phyloP scores from a whole-genome alignment of 1,140 invertebrate species.

The Nasonia longicornis region DNA sequence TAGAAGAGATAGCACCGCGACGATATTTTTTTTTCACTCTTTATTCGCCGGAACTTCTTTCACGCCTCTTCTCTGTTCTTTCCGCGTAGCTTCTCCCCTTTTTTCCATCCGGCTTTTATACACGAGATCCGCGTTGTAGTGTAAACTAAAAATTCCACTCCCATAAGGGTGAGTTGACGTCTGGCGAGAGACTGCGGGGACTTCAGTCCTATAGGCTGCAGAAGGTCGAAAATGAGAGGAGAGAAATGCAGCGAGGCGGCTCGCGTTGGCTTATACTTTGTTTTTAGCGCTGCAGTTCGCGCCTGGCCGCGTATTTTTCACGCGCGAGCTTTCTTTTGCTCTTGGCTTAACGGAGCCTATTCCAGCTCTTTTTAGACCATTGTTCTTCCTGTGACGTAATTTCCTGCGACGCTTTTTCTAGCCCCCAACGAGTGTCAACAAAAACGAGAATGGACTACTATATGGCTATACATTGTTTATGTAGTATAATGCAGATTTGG shows the following conservation, averaged over 20 bases:
- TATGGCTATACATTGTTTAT: too few relatives aligned
- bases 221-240: not conserved
- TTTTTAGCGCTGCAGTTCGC: too few relatives aligned
- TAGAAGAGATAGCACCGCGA: too few relatives aligned
- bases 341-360: too few relatives aligned
- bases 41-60: not conserved
- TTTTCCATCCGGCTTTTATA: not conserved
- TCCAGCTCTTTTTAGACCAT: too few relatives aligned
- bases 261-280: not conserved
- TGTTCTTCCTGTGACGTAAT: too few relatives aligned
- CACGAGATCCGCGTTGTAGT: not conserved
- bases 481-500: too few relatives aligned
- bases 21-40: not conserved
- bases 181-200: not conserved
- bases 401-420: too few relatives aligned
- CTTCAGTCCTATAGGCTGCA: not conserved
- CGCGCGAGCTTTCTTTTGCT: too few relatives aligned
- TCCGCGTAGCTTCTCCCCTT: not conserved
- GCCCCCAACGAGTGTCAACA: too few relatives aligned
- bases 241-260: not conserved
- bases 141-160: constrained; percentile 16
- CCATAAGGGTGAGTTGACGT: not conserved
- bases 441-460: too few relatives aligned
- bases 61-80: constrained; percentile 10
- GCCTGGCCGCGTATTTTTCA: too few relatives aligned